Percentiles rank a stretch among this genome's conserved stretches.
These are phyloP conservation scores for Trissonchulus latispiculum DNA, from an alignment of 2,888 invertebrate species.

Conservation along the genomic window DNA sequence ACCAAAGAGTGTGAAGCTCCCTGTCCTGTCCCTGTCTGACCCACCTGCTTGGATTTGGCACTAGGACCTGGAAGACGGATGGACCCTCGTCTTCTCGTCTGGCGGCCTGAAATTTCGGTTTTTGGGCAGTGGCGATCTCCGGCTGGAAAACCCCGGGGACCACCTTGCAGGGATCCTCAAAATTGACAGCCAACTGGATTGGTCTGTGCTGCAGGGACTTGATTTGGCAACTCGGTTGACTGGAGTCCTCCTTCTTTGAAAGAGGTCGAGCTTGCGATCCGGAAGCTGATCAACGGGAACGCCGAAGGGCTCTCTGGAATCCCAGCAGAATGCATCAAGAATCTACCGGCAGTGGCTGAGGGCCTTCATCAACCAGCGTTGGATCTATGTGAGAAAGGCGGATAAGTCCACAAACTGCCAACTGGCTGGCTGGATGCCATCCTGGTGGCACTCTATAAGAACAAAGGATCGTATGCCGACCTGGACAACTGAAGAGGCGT, in stretches of 20 bases:
- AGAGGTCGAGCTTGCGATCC: neutral
- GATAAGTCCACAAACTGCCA: neutral
- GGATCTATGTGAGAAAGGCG: neutral
- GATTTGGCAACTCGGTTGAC: neutral
- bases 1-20: too few relatives aligned
- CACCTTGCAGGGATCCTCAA: neutral
- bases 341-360: neutral
- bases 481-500: constrained; percentile 1
- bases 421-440: neutral
- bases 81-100: too few relatives aligned
- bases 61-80: too few relatives aligned
- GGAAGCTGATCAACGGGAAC: too few relatives aligned
- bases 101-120: too few relatives aligned
- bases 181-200: neutral
- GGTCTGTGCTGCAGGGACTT: neutral
- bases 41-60: too few relatives aligned
- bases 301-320: neutral
- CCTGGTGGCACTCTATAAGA: neutral
- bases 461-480: neutral
- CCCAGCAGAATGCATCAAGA: neutral
- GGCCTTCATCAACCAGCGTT: neutral
- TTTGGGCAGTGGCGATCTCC: too few relatives aligned
- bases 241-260: neutral
- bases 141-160: neutral
- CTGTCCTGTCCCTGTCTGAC: too few relatives aligned